Base-by-base conservation (phyloP, 1,140 invertebrate species). In the Kradibia gibbosae region DNA sequence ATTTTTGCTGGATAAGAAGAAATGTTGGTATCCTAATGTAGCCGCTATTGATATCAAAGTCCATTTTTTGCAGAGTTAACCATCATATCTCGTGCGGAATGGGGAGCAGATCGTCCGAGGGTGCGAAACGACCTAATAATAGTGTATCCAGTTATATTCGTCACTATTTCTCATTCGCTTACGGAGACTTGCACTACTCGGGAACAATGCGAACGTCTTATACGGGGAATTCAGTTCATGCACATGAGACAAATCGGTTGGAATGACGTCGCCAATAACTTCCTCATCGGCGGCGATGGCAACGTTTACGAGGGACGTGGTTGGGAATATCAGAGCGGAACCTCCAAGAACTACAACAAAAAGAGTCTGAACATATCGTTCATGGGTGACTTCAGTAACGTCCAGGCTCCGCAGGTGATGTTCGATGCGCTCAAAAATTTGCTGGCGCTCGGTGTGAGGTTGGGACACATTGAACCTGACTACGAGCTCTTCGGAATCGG, bases 221-320 rank as follows among this genome's bases (percentile, higher is more conserved):
- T 95, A 0, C 91, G 93, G 55, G 76, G 90, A 1, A 94, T 95
- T 25, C 95, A 96, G 88, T 93, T 89, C 17, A 95, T 93, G 85
- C 95, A 96, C 88, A 94, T 96, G 73, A 93, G 95, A 74, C 93
- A 93, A 1, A 92, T 90, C 45, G 86, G 90, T 0, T 95, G 93
- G 93, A 94, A 85, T 91, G 96, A 91, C 93, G 96, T 92, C 86
- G 94, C 88, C 3, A 95, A 95, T 86, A 96, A 94, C 88, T 97
- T 97, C 88, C 93, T 94, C n/a, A 92, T 96, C 11, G 96, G 96
- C 4, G 95, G 95, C 22, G 95, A 97, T 79, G 95, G 95, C 3
- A 91, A 92, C 17, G 94, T 94, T 15, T 97, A 96, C 85, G 93
- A 94, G 82, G 96, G 95, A 1, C 92, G 96, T 42, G 95, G 95